A percentile compares a stretch with the other conserved stretches of the same genome.
These are phyloP conservation scores for Malacoctenus gilli DNA, from an alignment of 2,797 vertebrate genomes.

Conservation along the genomic window DNA sequence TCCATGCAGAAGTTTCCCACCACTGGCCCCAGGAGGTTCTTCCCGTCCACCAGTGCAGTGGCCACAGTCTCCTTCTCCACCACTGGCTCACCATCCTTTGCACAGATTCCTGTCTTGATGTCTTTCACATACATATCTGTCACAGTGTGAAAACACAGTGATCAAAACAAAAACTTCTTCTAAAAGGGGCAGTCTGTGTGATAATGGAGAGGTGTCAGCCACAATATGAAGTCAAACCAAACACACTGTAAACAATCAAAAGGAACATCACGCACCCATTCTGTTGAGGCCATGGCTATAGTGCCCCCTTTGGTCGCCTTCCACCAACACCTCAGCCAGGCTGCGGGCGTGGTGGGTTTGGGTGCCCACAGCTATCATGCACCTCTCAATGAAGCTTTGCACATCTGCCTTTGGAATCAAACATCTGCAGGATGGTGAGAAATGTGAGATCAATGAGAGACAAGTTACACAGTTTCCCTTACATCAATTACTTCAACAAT, in stretches of 20 bases:
- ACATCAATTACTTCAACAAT: too few species aligned
- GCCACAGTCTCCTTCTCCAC: slow-evolving; percentile 77
- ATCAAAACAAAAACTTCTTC: too few species aligned
- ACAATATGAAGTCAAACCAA: too few species aligned
- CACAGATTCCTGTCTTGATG: slow-evolving; percentile 75
- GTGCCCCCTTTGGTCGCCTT: slow-evolving; percentile 81
- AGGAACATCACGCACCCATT: slow-evolving; percentile 72
- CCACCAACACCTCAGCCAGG: slow-evolving; percentile 82
- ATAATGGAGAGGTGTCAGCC: too few species aligned
- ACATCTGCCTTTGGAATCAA: slow-evolving; percentile 72
- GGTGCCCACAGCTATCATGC: slow-evolving; percentile 77
- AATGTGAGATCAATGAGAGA: too few species aligned
- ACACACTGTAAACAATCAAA: background rate
- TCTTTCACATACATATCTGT: slow-evolving; percentile 84
- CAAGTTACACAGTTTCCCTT: too few species aligned
- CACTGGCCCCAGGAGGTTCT: slow-evolving; percentile 82
- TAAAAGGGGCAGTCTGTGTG: too few species aligned
- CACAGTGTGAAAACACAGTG: rapidly evolving
- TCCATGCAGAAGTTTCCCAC: slow-evolving; percentile 85
- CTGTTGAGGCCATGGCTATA: slow-evolving; percentile 85
- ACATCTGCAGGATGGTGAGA: slow-evolving; percentile 71
- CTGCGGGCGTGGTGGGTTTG: slow-evolving; percentile 73
- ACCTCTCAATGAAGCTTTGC: slow-evolving; percentile 76
- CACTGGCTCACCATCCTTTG: slow-evolving; percentile 75
- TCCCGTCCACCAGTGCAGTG: slow-evolving; percentile 80